phyloP scores from a whole-genome alignment of 2,888 invertebrate genomes.

The Acrocyrtus sp. region DNA sequence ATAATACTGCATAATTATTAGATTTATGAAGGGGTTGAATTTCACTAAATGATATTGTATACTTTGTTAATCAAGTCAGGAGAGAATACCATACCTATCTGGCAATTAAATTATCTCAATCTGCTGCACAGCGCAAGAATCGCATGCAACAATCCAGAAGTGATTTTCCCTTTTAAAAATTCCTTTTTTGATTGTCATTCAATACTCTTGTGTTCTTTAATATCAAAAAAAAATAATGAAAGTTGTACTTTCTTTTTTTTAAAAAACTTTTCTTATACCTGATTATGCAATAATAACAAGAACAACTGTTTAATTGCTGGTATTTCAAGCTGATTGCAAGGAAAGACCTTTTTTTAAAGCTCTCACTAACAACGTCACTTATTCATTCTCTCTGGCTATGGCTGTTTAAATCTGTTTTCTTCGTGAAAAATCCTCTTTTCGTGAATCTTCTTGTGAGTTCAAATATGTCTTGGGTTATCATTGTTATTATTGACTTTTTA shows the following conservation, averaged over 20 bases:
- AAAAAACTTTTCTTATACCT: background rate
- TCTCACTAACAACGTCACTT: no score
- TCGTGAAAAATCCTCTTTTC: no score
- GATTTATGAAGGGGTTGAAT: background rate
- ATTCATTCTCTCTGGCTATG: no score
- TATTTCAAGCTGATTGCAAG: background rate
- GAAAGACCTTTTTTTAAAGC: background rate
- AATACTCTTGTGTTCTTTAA: slow-evolving; percentile 1
- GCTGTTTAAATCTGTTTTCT: no score
- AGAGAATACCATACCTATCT: background rate
- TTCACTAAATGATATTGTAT: background rate
- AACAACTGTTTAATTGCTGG: background rate
- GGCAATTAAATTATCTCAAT: background rate
- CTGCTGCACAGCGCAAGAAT: background rate
- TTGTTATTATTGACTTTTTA: background rate
- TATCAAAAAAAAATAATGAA: background rate
- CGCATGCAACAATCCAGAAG: background rate
- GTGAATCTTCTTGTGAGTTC: slow-evolving; percentile 27
- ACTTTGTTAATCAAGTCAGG: background rate
- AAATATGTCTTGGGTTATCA: background rate
- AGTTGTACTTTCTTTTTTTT: background rate
- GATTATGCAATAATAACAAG: background rate
- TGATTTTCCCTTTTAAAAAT: slow-evolving; percentile 4
- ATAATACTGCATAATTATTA: background rate
- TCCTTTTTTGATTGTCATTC: background rate